A percentile compares a stretch with the other conserved stretches of the same genome.
Conservation (phyloP, 2,113 vertebrate species). For the Mus spicilegus region DNA sequence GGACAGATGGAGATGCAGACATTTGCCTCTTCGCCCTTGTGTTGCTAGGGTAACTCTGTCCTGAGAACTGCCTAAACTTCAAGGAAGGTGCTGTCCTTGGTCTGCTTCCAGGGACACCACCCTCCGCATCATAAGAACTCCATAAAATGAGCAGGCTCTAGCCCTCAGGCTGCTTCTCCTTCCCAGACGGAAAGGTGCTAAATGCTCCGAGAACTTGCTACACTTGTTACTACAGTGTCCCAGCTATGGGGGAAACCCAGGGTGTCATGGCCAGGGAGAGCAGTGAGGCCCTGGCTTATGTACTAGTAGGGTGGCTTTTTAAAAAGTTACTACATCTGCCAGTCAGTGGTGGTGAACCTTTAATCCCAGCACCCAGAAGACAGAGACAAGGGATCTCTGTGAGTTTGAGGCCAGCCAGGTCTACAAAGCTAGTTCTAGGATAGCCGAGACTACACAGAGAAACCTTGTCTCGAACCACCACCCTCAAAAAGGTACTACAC, state of each 20-base stretch:
- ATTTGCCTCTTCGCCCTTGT: neutral
- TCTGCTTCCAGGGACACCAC: neutral
- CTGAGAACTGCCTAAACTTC: neutral
- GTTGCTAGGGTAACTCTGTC: neutral
- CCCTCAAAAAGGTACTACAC: neutral
- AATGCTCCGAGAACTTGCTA: neutral
- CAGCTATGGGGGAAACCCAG: fast-evolving
- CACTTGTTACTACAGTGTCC: neutral
- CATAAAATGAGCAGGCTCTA: neutral
- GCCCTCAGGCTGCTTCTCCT: too few relatives aligned
- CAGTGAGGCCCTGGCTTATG: neutral
- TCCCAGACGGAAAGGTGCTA: neutral
- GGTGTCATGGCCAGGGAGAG: neutral
- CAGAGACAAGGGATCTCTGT: neutral
- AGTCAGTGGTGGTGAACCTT: neutral
- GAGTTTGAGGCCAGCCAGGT: neutral
- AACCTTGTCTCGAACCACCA: neutral
- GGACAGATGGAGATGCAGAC: neutral
- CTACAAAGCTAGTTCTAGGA: neutral
- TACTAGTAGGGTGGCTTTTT: neutral
- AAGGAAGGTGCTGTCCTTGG: neutral
- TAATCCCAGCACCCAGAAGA: neutral
- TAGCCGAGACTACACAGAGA: neutral
- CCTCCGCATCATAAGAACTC: neutral
- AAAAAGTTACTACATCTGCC: neutral